These are phyloP conservation scores for Oscheius sp. DNA, from an alignment of 2,888 invertebrate genomes.

Conservation along the genomic window DNA sequence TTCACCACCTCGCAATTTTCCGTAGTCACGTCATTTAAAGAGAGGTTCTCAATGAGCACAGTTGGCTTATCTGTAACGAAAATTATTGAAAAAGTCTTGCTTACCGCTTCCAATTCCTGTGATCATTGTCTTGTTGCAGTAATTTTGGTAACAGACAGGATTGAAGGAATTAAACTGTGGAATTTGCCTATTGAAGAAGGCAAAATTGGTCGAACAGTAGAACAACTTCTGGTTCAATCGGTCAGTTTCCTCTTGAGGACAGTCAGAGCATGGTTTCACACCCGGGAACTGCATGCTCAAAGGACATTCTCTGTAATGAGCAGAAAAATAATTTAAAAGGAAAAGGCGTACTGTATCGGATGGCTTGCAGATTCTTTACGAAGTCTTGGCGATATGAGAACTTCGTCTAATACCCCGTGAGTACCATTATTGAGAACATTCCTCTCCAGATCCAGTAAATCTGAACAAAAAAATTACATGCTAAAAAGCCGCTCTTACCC, in stretches of 20 bases:
- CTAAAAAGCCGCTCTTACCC: constrained; percentile 35
- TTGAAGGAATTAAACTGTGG: constrained; percentile 15
- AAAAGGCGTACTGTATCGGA: not conserved
- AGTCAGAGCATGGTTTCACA: constrained; percentile 31
- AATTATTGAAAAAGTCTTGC: not conserved
- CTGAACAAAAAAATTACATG: not conserved
- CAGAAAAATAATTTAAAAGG: not conserved
- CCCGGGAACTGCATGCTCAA: constrained; percentile 40
- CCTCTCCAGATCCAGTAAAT: constrained; percentile 17
- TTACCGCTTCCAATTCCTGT: constrained; percentile 18
- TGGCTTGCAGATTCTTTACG: not conserved
- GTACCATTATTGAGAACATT: constrained; percentile 67
- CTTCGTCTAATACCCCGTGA: constrained; percentile 52
- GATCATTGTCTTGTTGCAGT: constrained; percentile 46
- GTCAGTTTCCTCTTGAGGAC: constrained; percentile 22
- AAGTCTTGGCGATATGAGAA: constrained; percentile 38
- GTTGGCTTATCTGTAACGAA: constrained; percentile 5
- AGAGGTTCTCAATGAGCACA: constrained; percentile 17
- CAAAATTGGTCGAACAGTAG: constrained; percentile 12
- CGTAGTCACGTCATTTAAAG: not conserved
- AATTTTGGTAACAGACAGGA: constrained; percentile 44
- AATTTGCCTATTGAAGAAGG: constrained; percentile 6
- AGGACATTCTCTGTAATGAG: constrained; percentile 25
- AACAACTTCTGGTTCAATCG: not conserved
- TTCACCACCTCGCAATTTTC: constrained; percentile 5